These are phyloP conservation scores for Poeciliopsis paucimaculata DNA, from an alignment of 2,797 vertebrate genomes.

Conservation along the genomic window DNA sequence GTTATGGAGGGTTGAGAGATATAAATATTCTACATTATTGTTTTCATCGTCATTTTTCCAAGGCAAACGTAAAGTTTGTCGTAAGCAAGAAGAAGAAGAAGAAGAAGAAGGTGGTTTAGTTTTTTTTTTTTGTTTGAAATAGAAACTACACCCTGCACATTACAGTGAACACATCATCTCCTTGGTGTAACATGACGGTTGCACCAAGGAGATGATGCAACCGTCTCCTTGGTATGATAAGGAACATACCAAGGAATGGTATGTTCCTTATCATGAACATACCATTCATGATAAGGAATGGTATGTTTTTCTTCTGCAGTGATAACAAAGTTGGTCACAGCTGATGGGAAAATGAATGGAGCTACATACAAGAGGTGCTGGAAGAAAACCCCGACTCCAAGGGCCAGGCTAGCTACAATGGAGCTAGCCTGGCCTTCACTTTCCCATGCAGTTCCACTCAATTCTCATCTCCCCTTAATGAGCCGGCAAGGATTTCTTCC, in stretches of 20 bases:
- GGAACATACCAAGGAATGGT: no score
- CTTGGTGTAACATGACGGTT: not conserved
- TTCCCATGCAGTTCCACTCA: no score
- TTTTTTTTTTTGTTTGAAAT: not conserved
- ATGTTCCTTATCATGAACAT: no score
- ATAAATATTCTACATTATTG: constrained; percentile 15
- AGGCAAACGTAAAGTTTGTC: not conserved
- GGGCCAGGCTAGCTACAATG: not conserved
- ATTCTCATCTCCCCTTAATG: no score
- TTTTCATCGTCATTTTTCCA: constrained; percentile 17
- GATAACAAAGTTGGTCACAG: not conserved
- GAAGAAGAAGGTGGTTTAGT: not conserved
- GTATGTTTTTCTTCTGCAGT: not conserved
- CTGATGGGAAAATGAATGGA: not conserved
- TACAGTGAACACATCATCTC: not conserved
- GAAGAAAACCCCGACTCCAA: not conserved
- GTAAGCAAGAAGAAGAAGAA: not conserved
- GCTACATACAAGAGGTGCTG: not conserved
- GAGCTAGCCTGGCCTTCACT: not conserved
- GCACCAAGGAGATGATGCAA: no score
- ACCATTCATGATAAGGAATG: not conserved
- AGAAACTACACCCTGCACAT: not conserved
- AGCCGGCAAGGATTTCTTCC: no score
- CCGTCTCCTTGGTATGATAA: no score
- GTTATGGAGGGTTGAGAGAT: not conserved